Evolutionary conservation across 2,797 vertebrate species (phyloP).

Genomic region (Semaprochilodus insignis): DNA sequence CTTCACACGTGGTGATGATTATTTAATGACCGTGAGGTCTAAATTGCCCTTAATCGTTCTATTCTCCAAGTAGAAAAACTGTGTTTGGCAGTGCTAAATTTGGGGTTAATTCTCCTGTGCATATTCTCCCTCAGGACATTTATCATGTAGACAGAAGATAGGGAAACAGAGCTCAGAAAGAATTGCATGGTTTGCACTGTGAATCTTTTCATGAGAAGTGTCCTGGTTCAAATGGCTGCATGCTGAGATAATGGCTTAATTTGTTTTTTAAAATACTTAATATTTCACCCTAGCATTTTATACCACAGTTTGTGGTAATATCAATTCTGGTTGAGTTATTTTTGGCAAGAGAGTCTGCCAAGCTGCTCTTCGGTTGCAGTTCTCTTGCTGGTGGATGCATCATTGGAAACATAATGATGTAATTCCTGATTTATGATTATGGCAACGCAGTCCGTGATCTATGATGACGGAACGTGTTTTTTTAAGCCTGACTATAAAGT

Average conservation of each 20-base stretch:
- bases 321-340: no score
- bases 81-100: conserved; percentile 57
- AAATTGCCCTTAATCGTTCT: conserved; percentile 64
- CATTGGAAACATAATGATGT: not conserved
- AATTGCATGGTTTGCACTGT: no score
- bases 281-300: not conserved
- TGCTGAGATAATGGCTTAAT: conserved; percentile 1
- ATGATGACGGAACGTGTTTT: not conserved
- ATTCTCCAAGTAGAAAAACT: conserved; percentile 39
- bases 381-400: not conserved
- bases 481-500: conserved; percentile 7
- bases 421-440: conserved; percentile 27
- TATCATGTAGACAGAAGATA: conserved; percentile 6
- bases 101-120: conserved; percentile 67
- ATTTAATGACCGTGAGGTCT: conserved; percentile 71
- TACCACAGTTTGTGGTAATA: no score
- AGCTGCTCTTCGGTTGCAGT: not conserved
- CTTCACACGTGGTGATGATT: conserved; percentile 68
- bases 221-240: conserved; percentile 23
- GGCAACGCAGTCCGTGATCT: not conserved
- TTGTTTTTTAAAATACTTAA: not conserved
- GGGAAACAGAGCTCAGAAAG: no score
- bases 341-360: not conserved
- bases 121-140: conserved; percentile 56
- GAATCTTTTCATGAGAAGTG: conserved; percentile 4